Conservation (phyloP, 2,797 vertebrate genomes). For the Hapalemur alaotrensis region DNA sequence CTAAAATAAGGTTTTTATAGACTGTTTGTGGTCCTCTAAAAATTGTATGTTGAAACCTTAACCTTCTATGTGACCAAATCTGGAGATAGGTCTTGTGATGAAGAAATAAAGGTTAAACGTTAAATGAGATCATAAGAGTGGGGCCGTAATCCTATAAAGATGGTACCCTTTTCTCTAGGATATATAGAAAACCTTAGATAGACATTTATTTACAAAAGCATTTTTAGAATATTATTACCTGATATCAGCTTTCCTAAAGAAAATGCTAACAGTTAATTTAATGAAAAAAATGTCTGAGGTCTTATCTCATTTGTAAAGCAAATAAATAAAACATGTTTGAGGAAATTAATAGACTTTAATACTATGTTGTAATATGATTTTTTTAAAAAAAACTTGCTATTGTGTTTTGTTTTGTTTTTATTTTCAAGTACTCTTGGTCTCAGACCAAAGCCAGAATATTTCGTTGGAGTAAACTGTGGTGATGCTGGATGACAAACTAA, state of each 20-base stretch:
- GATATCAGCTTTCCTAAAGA: background rate
- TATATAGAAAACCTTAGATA: background rate
- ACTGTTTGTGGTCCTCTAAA: background rate
- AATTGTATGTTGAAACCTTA: background rate
- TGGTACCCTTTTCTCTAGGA: background rate
- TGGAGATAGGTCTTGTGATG: background rate
- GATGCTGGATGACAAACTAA: background rate
- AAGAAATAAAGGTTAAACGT: background rate
- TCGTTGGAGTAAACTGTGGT: background rate
- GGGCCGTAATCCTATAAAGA: fast-evolving
- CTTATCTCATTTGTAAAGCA: background rate
- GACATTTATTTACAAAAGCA: background rate
- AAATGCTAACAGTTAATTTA: background rate
- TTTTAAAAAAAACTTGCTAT: background rate
- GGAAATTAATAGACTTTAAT: background rate
- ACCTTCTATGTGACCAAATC: background rate
- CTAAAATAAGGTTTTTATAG: background rate
- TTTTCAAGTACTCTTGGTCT: background rate
- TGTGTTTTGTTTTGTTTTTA: background rate
- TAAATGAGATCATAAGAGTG: background rate
- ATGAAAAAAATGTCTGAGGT: background rate
- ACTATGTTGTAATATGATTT: background rate
- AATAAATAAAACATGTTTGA: background rate
- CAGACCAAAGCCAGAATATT: background rate
- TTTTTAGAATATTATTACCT: background rate